A percentile compares a stretch with the other conserved stretches of the same genome.
Evolutionary conservation across 2,888 invertebrate genomes (phyloP).

Genomic region (Sesia bembeciformis): DNA sequence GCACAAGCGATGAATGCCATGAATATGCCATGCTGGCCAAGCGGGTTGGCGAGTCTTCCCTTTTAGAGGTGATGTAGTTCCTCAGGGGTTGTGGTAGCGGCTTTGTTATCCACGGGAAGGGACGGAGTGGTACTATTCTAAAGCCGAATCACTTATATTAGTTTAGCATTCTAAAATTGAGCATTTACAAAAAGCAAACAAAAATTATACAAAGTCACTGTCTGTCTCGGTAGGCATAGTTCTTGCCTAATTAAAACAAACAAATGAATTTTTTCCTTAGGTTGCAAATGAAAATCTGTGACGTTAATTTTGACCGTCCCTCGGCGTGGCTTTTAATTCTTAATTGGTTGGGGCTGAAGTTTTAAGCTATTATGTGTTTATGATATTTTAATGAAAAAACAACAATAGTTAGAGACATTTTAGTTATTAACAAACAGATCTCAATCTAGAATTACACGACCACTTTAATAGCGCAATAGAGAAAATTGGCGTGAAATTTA

Average conservation of each 20-base stretch:
- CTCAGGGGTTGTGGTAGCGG: too few species aligned
- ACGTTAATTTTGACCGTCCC: slow-evolving; percentile 42
- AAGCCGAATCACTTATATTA: too few species aligned
- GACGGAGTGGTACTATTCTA: too few species aligned
- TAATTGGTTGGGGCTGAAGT: slow-evolving; percentile 37
- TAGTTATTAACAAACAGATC: neutral
- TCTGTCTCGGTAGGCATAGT: too few species aligned
- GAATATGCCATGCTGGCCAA: too few species aligned
- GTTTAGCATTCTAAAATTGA: too few species aligned
- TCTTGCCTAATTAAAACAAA: neutral
- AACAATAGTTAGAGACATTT: slow-evolving; percentile 22
- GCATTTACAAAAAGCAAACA: too few species aligned
- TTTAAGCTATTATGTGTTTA: slow-evolving; percentile 35
- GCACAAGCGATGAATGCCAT: too few species aligned
- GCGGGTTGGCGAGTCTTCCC: too few species aligned
- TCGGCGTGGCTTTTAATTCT: slow-evolving; percentile 30
- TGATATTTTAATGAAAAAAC: slow-evolving; percentile 37
- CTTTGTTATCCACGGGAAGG: too few species aligned
- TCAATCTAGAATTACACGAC: neutral
- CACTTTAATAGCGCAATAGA: neutral
- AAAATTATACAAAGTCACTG: too few species aligned
- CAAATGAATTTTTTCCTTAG: slow-evolving; percentile 5
- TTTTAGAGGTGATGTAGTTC: too few species aligned
- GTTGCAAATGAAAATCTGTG: slow-evolving; percentile 29
- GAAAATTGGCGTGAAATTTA: neutral